Evolutionary conservation across 2,113 vertebrate genomes (phyloP), one percentile per base, ranked within the genome.

Genomic region (Erinaceus europaeus): DNA sequence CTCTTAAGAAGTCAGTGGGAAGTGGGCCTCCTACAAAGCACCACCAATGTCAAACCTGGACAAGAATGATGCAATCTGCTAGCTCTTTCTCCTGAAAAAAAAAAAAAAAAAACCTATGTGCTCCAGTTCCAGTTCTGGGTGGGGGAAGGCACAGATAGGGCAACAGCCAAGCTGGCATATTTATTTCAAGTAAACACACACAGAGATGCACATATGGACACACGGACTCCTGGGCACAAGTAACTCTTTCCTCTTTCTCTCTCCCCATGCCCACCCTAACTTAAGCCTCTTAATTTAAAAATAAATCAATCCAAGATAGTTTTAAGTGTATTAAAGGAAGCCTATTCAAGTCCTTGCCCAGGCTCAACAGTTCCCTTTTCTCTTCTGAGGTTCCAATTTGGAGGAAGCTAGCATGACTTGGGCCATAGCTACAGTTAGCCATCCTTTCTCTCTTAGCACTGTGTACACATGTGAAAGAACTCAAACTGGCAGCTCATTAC

Each of bases 1-100:
- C 89, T 97, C 90, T 96, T 90, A 94, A 96, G 90, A 86, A 95
- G 94, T 92, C 89, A 86, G 93, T 78, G 92, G 95, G 73, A 96
- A 93, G 79, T 59, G 59, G 90, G 55, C 89, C 88, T 74, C 48
- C 94, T 88, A 92, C 74, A 88, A 74, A 46, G 80, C 82, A 69
- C 80, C 90, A 81, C 81, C 27, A 92, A 32, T 42, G 20, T n/a
- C 27, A 48, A 78, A 65, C 74, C 94, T 67, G 84, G 67, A 93
- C 80, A 59, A 62, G 46, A 94, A 92, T 25, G 25, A 3, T 87
- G 76, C 50, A 46, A 89, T 82, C 29, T 59, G 38, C 87, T 93
- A 91, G 84, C 81, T 83, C 85, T 57, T 87, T 25, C 62, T 25
- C 1, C 55, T 91, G 64, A 17, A 64, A 84, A n/a, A n/a, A n/a